Evolutionary conservation across 2,888 invertebrate genomes (phyloP).

Genomic region (Trachelus troglodyta): DNA sequence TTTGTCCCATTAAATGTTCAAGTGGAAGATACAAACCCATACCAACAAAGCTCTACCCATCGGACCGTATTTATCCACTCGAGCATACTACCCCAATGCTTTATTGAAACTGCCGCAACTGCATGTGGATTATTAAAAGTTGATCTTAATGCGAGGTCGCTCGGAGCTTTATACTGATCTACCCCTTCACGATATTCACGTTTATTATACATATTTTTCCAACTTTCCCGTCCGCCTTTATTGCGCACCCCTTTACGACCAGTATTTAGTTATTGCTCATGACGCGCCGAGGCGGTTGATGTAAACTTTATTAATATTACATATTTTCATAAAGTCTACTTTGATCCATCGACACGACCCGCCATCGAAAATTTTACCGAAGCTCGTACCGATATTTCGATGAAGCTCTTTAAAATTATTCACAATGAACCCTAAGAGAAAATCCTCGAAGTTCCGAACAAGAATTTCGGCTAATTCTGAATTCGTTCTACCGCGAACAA

Average conservation of each 20-base stretch:
- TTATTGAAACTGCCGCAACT: not conserved
- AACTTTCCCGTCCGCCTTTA: not conserved
- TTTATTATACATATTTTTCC: not conserved
- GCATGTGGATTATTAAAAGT: conserved; percentile 1
- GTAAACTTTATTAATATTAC: not conserved
- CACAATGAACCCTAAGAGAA: not conserved
- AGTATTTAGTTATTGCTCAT: not conserved
- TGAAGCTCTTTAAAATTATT: not conserved
- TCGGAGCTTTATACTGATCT: not conserved
- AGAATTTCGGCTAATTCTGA: not conserved
- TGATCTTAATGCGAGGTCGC: not conserved
- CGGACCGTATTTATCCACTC: not conserved
- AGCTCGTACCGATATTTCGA: not conserved
- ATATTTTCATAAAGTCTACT: not conserved
- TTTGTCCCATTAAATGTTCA: not conserved
- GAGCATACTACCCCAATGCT: not conserved
- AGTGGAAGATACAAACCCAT: not conserved
- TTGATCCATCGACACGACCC: not conserved
- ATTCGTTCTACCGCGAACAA: fast-evolving
- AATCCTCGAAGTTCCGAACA: not conserved
- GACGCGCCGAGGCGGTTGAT: not conserved
- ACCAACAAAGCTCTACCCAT: not conserved
- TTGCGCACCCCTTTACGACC: not conserved
- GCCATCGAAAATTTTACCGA: not conserved
- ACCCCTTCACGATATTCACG: not conserved